Base-by-base conservation (phyloP, 2,797 vertebrate species). In the Hydrophis major region DNA sequence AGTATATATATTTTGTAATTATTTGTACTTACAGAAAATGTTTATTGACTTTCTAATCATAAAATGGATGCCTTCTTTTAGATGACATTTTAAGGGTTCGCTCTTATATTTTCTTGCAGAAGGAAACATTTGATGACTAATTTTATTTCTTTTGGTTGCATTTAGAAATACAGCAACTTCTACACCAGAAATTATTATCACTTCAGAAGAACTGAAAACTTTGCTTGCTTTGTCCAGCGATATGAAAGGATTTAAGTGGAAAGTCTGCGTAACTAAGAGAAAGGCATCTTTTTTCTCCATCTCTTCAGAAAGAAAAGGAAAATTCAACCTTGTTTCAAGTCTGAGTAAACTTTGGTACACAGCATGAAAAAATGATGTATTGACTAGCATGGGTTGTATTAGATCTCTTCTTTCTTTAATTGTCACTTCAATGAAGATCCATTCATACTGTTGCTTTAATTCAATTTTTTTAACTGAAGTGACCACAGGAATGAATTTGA, bases 11-110 rank as follows among this genome's bases (percentile, higher is more conserved):
- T 93, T 94, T 93, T 89, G 0, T 66, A 93, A 56, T 90, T n/a
- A 32, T 87, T 92, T 94, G 94, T 95, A 91, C 91, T 96, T 95
- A 6, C 3, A 93, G 91, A 89, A 6, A 87, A 6, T 90, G 56
- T 93, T 93, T 92, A 2, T 94, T 93, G 92, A 60, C 86, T 93
- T 69, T 25, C 13, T 90, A 88, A 10, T 4, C 74, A 83, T 86
- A 93, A 63, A 94, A 96, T 92, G 2, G 32, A 37, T 83, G 37
- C 74, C 74, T 83, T 47, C 69, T 83, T 83, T 83, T 83, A 47
- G 37, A 88, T 92, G 7, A 5, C 53, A 86, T 92, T 93, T 86
- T 28, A 56, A 78, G 94, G 87, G 92, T 91, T 14, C 18, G 42
- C 12, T 66, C 53, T 60, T 83, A 92, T 90, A 87, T 14, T 59